A percentile compares a stretch with the other conserved stretches of the same genome.
These are phyloP conservation scores for Percina caprodes DNA, from an alignment of 2,113 vertebrate genomes.

Conservation along the genomic window DNA sequence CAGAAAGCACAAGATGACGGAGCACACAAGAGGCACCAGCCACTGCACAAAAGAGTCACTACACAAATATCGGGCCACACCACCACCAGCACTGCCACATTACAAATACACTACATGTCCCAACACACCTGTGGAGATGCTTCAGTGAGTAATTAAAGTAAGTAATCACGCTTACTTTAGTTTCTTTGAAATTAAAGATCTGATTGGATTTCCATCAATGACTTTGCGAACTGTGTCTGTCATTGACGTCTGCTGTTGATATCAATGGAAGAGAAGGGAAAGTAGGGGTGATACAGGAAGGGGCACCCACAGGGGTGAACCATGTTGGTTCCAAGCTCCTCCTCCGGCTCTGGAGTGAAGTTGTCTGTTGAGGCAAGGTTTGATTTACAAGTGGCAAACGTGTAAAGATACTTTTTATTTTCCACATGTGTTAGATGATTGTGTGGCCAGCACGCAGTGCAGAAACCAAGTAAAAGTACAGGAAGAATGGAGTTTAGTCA, in stretches of 20 bases:
- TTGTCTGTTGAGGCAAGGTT: conserved; percentile 45
- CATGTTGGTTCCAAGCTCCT: conserved; percentile 85
- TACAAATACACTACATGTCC: conserved; percentile 65
- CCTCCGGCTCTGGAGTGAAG: conserved; percentile 57
- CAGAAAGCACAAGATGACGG: conserved; percentile 42
- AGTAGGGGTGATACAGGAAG: conserved; percentile 71
- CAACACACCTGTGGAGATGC: conserved; percentile 82
- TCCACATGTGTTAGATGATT: conserved; percentile 17
- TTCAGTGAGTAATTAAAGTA: conserved; percentile 61
- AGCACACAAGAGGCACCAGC: conserved; percentile 35
- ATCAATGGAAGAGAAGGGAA: conserved; percentile 74
- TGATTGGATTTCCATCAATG: conserved; percentile 83
- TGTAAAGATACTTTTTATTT: conserved; percentile 39
- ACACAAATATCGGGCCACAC: conserved; percentile 40
- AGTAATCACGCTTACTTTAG: conserved; percentile 72
- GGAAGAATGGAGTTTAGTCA: neutral
- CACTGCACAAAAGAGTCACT: conserved; percentile 44
- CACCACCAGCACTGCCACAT: conserved; percentile 38
- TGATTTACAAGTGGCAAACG: conserved; percentile 13
- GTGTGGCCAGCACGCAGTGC: neutral
- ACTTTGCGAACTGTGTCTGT: conserved; percentile 61
- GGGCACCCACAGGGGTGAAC: conserved; percentile 83
- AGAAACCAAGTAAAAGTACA: neutral
- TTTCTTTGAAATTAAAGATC: conserved; percentile 67
- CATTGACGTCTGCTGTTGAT: conserved; percentile 82